A percentile compares a stretch with the other conserved stretches of the same genome.
Conservation (phyloP, 2,113 vertebrate genomes). For the Etheostoma cragini region DNA sequence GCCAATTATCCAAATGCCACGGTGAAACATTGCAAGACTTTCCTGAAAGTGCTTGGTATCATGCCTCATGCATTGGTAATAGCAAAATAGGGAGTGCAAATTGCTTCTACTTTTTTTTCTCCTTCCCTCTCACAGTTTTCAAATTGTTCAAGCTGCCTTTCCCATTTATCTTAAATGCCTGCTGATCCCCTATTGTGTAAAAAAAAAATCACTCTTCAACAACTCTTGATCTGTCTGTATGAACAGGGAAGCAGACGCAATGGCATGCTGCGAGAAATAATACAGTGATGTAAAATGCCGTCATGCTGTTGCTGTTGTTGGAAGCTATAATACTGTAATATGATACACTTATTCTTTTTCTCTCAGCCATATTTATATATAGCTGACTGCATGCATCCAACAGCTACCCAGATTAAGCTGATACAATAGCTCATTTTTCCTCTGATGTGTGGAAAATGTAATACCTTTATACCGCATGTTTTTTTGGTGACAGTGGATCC, state of each 20-base stretch:
- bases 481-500: background rate
- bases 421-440: background rate
- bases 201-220: conserved; percentile 55
- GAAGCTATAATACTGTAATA: conserved; percentile 18
- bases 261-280: conserved; percentile 44
- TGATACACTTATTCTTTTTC: background rate
- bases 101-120: conserved; percentile 46
- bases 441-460: background rate
- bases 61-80: conserved; percentile 76
- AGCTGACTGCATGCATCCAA: background rate
- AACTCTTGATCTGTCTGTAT: conserved; percentile 45
- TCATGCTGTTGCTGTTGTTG: background rate
- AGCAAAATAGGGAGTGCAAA: conserved; percentile 66
- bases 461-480: no score
- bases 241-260: conserved; percentile 31
- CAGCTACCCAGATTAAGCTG: background rate
- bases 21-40: conserved; percentile 69
- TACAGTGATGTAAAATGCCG: conserved; percentile 31
- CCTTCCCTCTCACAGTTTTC: conserved; percentile 46
- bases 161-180: conserved; percentile 70
- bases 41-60: conserved; percentile 66
- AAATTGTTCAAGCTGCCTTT: conserved; percentile 70
- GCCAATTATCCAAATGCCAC: conserved; percentile 80
- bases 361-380: background rate
- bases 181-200: conserved; percentile 62